Evolutionary conservation across 2,888 invertebrate species (phyloP).

Genomic region (Trissoscelio sp.): DNA sequence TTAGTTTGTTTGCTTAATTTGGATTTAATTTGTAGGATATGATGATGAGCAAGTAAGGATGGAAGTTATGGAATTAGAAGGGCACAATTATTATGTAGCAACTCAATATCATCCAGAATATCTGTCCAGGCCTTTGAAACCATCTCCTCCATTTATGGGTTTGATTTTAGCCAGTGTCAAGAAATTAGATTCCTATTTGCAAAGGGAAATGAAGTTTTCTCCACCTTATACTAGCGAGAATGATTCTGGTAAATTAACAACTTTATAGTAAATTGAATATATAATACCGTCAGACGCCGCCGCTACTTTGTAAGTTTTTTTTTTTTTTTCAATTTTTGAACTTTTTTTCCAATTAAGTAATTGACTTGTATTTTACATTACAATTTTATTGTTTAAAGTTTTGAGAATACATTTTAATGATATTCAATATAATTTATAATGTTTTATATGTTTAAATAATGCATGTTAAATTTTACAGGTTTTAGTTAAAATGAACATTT

Average conservation of each 20-base stretch:
- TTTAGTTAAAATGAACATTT: no score
- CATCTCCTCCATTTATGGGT: slow-evolving; percentile 98
- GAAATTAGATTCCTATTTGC: slow-evolving; percentile 83
- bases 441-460: no score
- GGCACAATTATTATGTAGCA: slow-evolving; percentile 96
- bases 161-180: slow-evolving; percentile 95
- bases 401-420: no score
- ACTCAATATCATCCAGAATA: slow-evolving; percentile 99
- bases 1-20: background rate
- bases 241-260: slow-evolving; percentile 65
- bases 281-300: no score
- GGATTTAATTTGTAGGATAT: slow-evolving; percentile 83
- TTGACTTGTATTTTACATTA: no score
- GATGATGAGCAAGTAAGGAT: slow-evolving; percentile 94
- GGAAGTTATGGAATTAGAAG: slow-evolving; percentile 96
- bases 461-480: no score
- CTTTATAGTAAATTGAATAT: no score
- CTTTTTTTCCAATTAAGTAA: no score
- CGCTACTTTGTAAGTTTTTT: no score
- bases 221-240: slow-evolving; percentile 35
- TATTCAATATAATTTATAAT: no score
- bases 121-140: slow-evolving; percentile 93
- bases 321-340: no score
- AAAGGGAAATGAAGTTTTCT: slow-evolving; percentile 16
- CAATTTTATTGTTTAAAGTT: no score